These are phyloP conservation scores for Neogobius melanostomus DNA, from an alignment of 2,113 vertebrate genomes.

Conservation along the genomic window DNA sequence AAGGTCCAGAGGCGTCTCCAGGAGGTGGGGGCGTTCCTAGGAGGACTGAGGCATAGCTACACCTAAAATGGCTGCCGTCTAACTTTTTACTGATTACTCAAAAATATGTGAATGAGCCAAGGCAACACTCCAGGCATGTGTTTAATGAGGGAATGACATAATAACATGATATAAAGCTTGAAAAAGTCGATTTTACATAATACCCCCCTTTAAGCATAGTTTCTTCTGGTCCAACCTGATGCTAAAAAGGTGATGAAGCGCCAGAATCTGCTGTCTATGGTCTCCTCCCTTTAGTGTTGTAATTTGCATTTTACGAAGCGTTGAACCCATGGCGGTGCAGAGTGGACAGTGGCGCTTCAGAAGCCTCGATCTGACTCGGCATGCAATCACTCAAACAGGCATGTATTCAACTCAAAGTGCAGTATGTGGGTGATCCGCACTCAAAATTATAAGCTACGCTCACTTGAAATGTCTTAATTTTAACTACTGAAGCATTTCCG, in stretches of 20 bases:
- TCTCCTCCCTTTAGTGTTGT: background rate
- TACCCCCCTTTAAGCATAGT: background rate
- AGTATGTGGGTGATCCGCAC: background rate
- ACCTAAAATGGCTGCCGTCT: no score
- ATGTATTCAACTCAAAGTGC: background rate
- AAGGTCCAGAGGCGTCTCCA: no score
- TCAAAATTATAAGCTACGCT: background rate
- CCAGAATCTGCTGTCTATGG: background rate
- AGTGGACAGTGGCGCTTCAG: background rate
- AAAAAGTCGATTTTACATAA: no score
- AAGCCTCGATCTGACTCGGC: background rate
- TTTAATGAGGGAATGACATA: no score
- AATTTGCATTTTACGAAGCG: background rate
- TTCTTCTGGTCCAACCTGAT: background rate
- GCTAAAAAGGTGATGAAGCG: background rate
- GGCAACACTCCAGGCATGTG: no score
- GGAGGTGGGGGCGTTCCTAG: no score
- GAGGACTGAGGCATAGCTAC: no score
- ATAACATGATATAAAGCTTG: no score
- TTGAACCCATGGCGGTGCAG: background rate
- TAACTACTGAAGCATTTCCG: background rate
- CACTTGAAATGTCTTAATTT: conserved; percentile 3
- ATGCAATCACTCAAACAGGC: background rate
- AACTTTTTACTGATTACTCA: no score
- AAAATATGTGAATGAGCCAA: no score